Evolutionary conservation across 2,888 invertebrate genomes (phyloP).

Genomic region (Tupiocoris notatus): DNA sequence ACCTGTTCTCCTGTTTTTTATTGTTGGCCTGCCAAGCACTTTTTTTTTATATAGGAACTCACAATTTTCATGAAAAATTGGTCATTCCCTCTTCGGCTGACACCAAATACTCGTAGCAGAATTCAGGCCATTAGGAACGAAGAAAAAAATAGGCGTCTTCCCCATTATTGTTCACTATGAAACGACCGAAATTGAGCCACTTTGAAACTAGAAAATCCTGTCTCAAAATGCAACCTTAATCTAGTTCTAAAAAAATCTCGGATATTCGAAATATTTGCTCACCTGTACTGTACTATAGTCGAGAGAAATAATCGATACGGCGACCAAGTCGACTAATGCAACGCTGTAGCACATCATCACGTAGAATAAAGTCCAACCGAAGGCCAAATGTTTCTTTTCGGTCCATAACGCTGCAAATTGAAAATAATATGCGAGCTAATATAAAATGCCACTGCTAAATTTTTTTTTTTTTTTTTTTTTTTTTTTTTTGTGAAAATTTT

Average conservation of each 20-base stretch:
- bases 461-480: too few species aligned
- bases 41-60: too few species aligned
- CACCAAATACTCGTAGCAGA: too few species aligned
- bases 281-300: conserved; percentile 24
- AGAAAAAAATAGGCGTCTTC: too few species aligned
- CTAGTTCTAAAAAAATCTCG: not conserved
- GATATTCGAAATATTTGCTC: not conserved
- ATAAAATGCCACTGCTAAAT: too few species aligned
- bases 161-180: not conserved
- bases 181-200: not conserved
- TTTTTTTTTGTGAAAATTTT: too few species aligned
- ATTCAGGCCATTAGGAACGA: too few species aligned
- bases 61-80: too few species aligned
- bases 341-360: conserved; percentile 33
- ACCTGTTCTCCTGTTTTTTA: too few species aligned
- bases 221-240: not conserved
- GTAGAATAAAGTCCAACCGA: conserved; percentile 31
- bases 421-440: too few species aligned
- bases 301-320: conserved; percentile 20
- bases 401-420: conserved; percentile 27
- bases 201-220: not conserved
- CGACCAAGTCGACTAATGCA: conserved; percentile 10
- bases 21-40: too few species aligned
- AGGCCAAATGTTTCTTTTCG: conserved; percentile 25
- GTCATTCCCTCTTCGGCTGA: too few species aligned